These are phyloP conservation scores for Loripinus fragilis DNA, from an alignment of 2,888 invertebrate genomes.

Conservation along the genomic window DNA sequence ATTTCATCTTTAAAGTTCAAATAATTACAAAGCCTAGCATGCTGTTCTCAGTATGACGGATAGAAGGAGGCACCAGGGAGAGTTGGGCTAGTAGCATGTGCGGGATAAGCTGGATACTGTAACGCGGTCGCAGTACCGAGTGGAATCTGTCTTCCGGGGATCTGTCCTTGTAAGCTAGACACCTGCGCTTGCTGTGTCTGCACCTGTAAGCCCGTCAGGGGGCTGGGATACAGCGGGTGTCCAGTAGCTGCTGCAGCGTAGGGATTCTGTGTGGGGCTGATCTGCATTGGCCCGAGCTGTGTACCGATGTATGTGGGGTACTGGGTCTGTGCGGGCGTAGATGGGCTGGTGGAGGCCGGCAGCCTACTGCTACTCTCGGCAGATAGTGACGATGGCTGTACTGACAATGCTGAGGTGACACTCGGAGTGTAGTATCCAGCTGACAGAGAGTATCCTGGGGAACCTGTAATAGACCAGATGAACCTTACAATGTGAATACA, in stretches of 20 bases:
- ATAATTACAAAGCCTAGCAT: too few species aligned
- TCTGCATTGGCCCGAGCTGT: slow-evolving; percentile 55
- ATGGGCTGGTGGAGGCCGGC: slow-evolving; percentile 27
- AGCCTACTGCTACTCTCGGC: slow-evolving; percentile 28
- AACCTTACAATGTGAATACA: too few species aligned
- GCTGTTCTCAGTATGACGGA: slow-evolving; percentile 1
- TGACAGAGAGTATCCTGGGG: slow-evolving; percentile 29
- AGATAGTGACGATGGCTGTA: slow-evolving; percentile 33
- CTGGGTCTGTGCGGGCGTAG: slow-evolving; percentile 32
- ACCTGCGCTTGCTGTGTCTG: slow-evolving; percentile 42
- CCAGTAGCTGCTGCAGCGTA: slow-evolving; percentile 52
- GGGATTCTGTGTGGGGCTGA: slow-evolving; percentile 57
- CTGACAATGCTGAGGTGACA: slow-evolving; percentile 40
- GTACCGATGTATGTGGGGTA: slow-evolving; percentile 57
- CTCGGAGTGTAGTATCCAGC: slow-evolving; percentile 46
- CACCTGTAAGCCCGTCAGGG: slow-evolving; percentile 50
- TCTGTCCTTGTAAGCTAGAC: not conserved
- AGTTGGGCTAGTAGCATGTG: slow-evolving; percentile 16
- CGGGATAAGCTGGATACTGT: not conserved
- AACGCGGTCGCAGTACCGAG: slow-evolving; percentile 7
- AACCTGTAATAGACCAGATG: too few species aligned
- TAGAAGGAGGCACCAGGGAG: slow-evolving; percentile 20
- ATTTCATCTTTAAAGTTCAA: too few species aligned
- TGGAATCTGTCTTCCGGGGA: slow-evolving; percentile 5
- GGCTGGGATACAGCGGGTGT: slow-evolving; percentile 54